Percentiles rank a stretch among this genome's conserved stretches.
Conservation (phyloP, 2,888 invertebrate species). For the Spisula solida region DNA sequence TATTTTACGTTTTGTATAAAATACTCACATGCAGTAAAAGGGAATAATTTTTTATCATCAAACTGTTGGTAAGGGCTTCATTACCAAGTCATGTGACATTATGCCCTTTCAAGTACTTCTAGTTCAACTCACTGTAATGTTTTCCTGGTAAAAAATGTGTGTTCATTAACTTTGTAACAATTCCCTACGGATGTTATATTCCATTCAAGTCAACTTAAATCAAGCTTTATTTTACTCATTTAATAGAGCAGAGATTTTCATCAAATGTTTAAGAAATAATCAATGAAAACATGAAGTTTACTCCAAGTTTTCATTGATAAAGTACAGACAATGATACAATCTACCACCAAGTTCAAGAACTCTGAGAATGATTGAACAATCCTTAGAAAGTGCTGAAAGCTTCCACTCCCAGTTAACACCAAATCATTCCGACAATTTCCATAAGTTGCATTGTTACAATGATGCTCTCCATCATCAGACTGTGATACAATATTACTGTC, state of each 20-base stretch:
- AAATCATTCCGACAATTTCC: no score
- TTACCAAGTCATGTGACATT: not conserved
- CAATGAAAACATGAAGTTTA: constrained; percentile 22
- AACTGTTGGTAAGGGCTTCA: not conserved
- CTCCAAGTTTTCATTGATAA: constrained; percentile 22
- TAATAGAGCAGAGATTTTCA: constrained; percentile 5
- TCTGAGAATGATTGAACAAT: not conserved
- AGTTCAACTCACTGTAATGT: not conserved
- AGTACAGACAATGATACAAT: not conserved
- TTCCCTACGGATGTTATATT: constrained; percentile 6
- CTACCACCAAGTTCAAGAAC: not conserved
- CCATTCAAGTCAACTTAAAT: constrained; percentile 26
- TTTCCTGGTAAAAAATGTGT: not conserved
- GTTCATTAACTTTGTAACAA: constrained; percentile 13
- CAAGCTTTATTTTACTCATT: constrained; percentile 17
- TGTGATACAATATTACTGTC: no score
- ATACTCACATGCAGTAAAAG: no score
- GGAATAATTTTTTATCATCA: no score
- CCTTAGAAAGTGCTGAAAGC: not conserved
- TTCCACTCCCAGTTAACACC: not conserved
- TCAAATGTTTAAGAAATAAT: not conserved
- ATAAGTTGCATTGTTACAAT: not conserved
- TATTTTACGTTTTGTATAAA: no score
- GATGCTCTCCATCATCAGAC: not conserved
- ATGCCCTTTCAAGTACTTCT: not conserved